Evolutionary conservation across 2,888 invertebrate species (phyloP).

Genomic region (Scotopteryx bipunctaria): DNA sequence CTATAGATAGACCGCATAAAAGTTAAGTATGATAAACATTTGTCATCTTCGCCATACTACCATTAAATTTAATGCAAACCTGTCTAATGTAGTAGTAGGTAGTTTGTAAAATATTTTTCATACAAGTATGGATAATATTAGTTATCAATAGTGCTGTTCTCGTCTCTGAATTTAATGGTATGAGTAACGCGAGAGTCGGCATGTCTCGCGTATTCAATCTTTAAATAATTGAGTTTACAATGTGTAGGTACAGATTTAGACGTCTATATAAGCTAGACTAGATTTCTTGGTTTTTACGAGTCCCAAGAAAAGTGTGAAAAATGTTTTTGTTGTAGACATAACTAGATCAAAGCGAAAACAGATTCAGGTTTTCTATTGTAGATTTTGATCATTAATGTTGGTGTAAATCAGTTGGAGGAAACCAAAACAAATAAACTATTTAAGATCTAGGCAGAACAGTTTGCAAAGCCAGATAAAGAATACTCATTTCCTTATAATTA

Average conservation of each 20-base stretch:
- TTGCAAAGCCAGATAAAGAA: too few relatives aligned
- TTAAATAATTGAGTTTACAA: conserved; percentile 23
- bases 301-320: conserved; percentile 13
- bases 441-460: too few relatives aligned
- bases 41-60: too few relatives aligned
- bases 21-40: too few relatives aligned
- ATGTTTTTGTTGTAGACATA: neutral
- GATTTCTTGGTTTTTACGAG: conserved; percentile 21
- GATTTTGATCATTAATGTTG: neutral
- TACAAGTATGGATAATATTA: too few relatives aligned
- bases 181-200: conserved; percentile 18
- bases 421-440: too few relatives aligned
- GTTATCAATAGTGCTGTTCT: neutral
- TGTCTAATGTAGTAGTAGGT: too few relatives aligned
- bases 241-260: conserved; percentile 17
- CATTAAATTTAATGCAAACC: too few relatives aligned
- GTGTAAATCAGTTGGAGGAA: too few relatives aligned
- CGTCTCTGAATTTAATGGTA: conserved; percentile 26
- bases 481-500: too few relatives aligned
- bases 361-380: neutral
- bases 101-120: too few relatives aligned
- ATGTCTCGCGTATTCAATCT: conserved; percentile 32
- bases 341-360: conserved; percentile 5
- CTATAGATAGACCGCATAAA: too few relatives aligned
- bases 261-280: conserved; percentile 14